Conservation (phyloP, 1,140 invertebrate species). For the Polyergus mexicanus region DNA sequence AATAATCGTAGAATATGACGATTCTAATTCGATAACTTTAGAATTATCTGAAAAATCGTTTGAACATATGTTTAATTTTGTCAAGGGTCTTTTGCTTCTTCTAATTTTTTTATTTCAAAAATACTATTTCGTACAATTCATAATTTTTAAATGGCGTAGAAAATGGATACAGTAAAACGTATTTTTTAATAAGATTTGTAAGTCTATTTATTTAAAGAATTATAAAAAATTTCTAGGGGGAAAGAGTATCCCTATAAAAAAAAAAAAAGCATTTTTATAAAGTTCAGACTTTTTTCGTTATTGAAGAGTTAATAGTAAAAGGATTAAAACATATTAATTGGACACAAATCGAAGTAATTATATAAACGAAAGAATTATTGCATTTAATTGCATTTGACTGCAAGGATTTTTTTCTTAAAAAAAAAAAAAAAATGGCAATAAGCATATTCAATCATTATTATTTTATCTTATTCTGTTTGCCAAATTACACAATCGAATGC, state of each 20-base stretch:
- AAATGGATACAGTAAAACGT: no score
- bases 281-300: background rate
- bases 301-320: background rate
- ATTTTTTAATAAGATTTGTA: background rate
- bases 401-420: background rate
- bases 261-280: background rate
- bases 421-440: background rate
- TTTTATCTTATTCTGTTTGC: background rate
- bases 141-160: background rate
- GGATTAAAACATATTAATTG: background rate
- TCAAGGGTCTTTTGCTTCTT: background rate
- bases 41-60: background rate
- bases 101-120: background rate
- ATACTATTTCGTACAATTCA: background rate
- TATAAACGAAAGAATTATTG: background rate
- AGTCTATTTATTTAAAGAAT: background rate
- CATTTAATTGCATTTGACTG: background rate
- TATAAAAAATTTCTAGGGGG: background rate
- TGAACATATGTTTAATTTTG: background rate
- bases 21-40: conserved; percentile 28
- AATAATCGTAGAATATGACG: conserved; percentile 11
- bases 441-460: background rate
- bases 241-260: background rate
- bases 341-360: background rate
- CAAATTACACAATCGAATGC: conserved; percentile 41